phyloP scores from a whole-genome alignment of 2,888 invertebrate species.

The Andrena haemorrhoa region DNA sequence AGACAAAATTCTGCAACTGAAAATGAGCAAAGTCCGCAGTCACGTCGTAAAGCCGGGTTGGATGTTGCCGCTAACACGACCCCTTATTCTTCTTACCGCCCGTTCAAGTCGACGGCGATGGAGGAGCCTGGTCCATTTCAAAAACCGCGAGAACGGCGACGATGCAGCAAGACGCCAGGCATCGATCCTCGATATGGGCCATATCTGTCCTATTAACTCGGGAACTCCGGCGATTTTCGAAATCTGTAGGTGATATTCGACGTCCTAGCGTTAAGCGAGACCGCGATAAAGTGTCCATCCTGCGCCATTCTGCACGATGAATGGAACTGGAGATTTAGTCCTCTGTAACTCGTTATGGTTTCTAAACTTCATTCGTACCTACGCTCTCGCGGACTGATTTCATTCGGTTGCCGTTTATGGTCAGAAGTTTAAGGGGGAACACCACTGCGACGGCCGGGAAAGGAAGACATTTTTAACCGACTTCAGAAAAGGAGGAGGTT shows the following conservation, averaged over 20 bases:
- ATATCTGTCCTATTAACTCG: conserved; percentile 61
- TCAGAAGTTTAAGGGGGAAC: background rate
- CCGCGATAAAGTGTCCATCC: conserved; percentile 48
- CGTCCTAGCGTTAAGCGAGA: conserved; percentile 28
- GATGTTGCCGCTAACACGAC: too few relatives aligned
- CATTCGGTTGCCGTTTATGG: conserved; percentile 2
- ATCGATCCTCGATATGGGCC: conserved; percentile 62
- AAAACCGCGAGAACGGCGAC: conserved; percentile 24
- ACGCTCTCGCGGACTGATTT: conserved; percentile 17
- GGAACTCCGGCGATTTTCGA: conserved; percentile 50
- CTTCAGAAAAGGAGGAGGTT: too few relatives aligned
- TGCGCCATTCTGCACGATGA: conserved; percentile 10
- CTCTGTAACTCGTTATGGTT: conserved; percentile 41
- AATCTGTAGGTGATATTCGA: conserved; percentile 55
- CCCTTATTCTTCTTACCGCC: background rate
- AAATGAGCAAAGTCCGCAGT: too few relatives aligned
- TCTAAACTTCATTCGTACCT: conserved; percentile 26
- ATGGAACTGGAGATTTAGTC: conserved; percentile 31
- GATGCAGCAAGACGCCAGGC: conserved; percentile 39
- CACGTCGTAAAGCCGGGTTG: too few relatives aligned
- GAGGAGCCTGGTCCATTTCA: background rate
- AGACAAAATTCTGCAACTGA: too few relatives aligned
- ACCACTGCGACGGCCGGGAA: too few relatives aligned
- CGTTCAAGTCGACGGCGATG: conserved; percentile 8
- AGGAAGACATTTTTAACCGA: too few relatives aligned